Percentiles rank a stretch among this genome's conserved stretches.
These are phyloP conservation scores for Ochotona curzoniae DNA, from an alignment of 2,113 vertebrate genomes.

Conservation along the genomic window DNA sequence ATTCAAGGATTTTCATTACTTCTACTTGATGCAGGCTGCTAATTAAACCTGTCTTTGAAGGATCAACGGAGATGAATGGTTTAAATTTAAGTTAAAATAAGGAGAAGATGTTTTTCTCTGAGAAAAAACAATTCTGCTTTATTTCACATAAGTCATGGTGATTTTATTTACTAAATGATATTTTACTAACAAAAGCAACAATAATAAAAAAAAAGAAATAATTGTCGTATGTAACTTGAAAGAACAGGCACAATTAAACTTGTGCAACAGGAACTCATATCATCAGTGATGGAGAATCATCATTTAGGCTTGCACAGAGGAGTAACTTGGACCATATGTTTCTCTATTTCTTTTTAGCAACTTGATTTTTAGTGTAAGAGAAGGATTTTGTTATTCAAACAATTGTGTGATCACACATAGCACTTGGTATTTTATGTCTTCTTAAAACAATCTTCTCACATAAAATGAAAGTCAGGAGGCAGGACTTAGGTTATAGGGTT, in stretches of 20 bases:
- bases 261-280: conserved; percentile 61
- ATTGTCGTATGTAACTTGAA: conserved; percentile 34
- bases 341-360: conserved; percentile 38
- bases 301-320: conserved; percentile 20
- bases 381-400: conserved; percentile 34
- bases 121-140: conserved; percentile 2
- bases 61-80: conserved; percentile 41
- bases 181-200: conserved; percentile 60
- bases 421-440: conserved; percentile 10
- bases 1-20: conserved; percentile 55
- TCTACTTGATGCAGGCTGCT: background rate
- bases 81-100: conserved; percentile 46
- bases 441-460: conserved; percentile 60
- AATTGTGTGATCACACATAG: background rate
- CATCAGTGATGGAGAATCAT: conserved; percentile 21
- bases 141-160: conserved; percentile 52
- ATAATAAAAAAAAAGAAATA: conserved; percentile 37
- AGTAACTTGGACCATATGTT: background rate
- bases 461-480: conserved; percentile 59
- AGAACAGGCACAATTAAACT: conserved; percentile 51
- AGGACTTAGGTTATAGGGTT: background rate
- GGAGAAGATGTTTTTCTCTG: conserved; percentile 16
- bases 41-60: conserved; percentile 68
- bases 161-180: conserved; percentile 64
- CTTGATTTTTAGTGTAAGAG: conserved; percentile 21